Base-by-base conservation (phyloP, 2,797 vertebrate species). In the Sebastes trivittatus region DNA sequence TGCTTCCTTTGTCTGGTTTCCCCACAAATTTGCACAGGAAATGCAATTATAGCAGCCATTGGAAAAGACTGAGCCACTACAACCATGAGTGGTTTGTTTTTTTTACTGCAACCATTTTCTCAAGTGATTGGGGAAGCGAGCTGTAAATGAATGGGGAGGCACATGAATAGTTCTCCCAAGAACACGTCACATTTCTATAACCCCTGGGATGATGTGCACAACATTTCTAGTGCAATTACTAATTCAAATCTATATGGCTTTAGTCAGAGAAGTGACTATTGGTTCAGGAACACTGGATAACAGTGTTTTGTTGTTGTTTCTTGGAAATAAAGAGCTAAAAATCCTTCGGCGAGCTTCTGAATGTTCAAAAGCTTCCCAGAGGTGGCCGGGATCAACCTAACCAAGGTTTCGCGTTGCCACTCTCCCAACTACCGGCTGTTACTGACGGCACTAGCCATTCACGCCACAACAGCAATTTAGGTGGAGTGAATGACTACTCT, bases 51-150 rank as follows among this genome's bases (percentile, higher is more conserved):
- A 87, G 90, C 86, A 87, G 81, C 81, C 78, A 74, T 78, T 88
- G 90, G 84, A 87, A 89, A 77, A 87, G 89, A 86, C 82, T 70
- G 68, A 61, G 80, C 90, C 90, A 91, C 90, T 94, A 91, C 87
- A 93, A 46, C 88, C 87, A 89, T 67, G 70, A 94, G 92, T 93
- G 92, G 79, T 82, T 93, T 92, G 32, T 54, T 92, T 93, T 92
- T 92, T 93, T 92, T 83, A 87, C 90, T 84, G 87, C 87, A 82
- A 81, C 89, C 89, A 94, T 94, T 94, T 94, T 92, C 93, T 95
- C 93, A 94, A 95, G 95, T 95, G 95, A 95, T 94, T 94, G 90
- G 89, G 87, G 88, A 92, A 94, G 92, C 81, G 77, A 84, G 90
- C 82, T 90, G 81, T 84, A 93, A 94, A 93, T 94, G 90, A 94